These are phyloP conservation scores for Hypomecis atomaria DNA, from an alignment of 2,888 invertebrate species.

Conservation along the genomic window DNA sequence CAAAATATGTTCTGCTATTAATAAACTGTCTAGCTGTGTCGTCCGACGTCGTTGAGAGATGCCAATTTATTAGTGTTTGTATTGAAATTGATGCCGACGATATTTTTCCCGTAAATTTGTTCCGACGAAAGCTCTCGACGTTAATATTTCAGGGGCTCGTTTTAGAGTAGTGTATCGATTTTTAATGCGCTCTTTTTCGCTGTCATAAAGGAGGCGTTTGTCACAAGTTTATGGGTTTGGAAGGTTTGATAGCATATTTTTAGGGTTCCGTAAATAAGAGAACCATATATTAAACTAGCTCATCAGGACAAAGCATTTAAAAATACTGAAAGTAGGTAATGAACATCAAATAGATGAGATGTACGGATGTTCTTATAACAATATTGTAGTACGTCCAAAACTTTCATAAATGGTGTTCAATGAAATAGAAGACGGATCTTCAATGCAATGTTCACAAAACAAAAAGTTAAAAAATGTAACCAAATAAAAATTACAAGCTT, in stretches of 20 bases:
- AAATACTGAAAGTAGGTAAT: too few relatives aligned
- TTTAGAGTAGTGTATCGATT: slow-evolving; percentile 70
- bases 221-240: slow-evolving; percentile 15
- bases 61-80: slow-evolving; percentile 84
- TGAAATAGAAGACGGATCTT: too few relatives aligned
- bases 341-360: too few relatives aligned
- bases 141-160: slow-evolving; percentile 70
- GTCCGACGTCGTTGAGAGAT: slow-evolving; percentile 71
- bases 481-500: not conserved
- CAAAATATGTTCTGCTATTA: slow-evolving; percentile 79
- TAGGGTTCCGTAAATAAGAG: not conserved
- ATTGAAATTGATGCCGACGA: slow-evolving; percentile 82
- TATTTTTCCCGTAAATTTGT: slow-evolving; percentile 81
- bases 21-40: slow-evolving; percentile 76
- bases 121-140: slow-evolving; percentile 74
- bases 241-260: slow-evolving; percentile 9
- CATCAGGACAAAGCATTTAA: too few relatives aligned
- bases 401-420: too few relatives aligned
- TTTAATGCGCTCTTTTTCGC: slow-evolving; percentile 61
- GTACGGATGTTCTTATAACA: too few relatives aligned
- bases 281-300: not conserved
- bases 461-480: too few relatives aligned
- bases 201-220: slow-evolving; percentile 36
- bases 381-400: too few relatives aligned
- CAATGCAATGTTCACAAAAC: too few relatives aligned